Conservation (phyloP, 2,888 invertebrate genomes). For the Lasioglossum zephyrum region DNA sequence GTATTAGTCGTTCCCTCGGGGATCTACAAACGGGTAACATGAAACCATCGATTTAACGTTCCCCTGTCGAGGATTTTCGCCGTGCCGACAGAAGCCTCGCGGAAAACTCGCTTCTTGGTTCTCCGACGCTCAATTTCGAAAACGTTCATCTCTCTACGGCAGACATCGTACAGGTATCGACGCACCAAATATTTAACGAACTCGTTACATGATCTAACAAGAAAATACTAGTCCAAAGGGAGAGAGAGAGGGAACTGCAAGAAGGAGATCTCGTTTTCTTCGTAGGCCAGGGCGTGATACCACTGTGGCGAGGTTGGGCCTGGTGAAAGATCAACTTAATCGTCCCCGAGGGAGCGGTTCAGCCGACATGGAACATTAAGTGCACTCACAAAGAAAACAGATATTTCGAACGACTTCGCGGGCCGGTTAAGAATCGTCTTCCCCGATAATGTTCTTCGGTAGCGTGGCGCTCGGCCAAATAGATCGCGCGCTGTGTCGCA, state of each 20-base stretch:
- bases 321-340: slow-evolving; percentile 75
- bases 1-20: slow-evolving; percentile 61
- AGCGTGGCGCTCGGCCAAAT: background rate
- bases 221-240: background rate
- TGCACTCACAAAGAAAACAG: slow-evolving; percentile 47
- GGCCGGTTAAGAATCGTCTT: slow-evolving; percentile 4
- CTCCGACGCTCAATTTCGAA: background rate
- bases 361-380: slow-evolving; percentile 43
- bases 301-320: slow-evolving; percentile 49
- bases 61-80: background rate
- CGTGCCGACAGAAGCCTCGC: background rate
- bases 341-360: slow-evolving; percentile 60
- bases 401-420: slow-evolving; percentile 35
- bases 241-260: background rate
- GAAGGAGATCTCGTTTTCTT: slow-evolving; percentile 7
- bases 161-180: background rate
- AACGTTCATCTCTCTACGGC: background rate
- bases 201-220: background rate
- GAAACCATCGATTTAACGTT: slow-evolving; percentile 72
- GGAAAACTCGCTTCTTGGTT: background rate
- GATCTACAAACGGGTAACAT: slow-evolving; percentile 58
- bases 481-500: background rate
- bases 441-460: background rate
- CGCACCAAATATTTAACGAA: slow-evolving; percentile 8
- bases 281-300: slow-evolving; percentile 22